These are phyloP conservation scores for Drosophila murphyi DNA, from an alignment of 1,140 invertebrate genomes.

Conservation along the genomic window DNA sequence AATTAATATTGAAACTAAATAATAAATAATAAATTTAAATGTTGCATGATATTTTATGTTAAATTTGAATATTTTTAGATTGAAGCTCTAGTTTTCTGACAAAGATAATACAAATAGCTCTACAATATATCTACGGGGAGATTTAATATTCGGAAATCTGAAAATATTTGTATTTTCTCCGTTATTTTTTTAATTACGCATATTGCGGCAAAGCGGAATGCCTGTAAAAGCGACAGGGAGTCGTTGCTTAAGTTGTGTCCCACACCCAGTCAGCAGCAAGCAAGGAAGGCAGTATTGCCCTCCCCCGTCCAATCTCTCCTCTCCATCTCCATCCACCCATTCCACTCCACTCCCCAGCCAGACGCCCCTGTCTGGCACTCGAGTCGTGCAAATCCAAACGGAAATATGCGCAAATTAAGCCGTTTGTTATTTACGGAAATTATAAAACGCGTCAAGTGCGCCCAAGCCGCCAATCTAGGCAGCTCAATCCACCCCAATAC, in stretches of 20 bases:
- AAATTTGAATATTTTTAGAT: too few relatives aligned
- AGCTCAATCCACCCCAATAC: not conserved
- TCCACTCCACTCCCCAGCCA: not conserved
- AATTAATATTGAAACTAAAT: too few relatives aligned
- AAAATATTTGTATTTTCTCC: not conserved
- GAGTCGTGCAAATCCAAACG: slow-evolving; percentile 80
- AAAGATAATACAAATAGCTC: too few relatives aligned
- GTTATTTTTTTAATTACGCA: slow-evolving; percentile 37
- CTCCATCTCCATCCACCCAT: not conserved
- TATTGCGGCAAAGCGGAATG: slow-evolving; percentile 31
- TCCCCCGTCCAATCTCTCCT: not conserved
- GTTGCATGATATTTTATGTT: too few relatives aligned
- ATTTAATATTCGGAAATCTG: not conserved
- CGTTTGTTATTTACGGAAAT: slow-evolving; percentile 81
- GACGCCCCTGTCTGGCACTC: slow-evolving; percentile 46
- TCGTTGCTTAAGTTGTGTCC: slow-evolving; percentile 5
- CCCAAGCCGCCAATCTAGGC: slow-evolving; percentile 53
- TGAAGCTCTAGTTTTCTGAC: too few relatives aligned
- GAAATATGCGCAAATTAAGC: slow-evolving; percentile 82
- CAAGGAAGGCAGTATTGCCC: slow-evolving; percentile 9
- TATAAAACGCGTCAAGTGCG: slow-evolving; percentile 81
- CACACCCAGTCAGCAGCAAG: not conserved
- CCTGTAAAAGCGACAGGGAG: not conserved
- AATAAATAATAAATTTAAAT: too few relatives aligned
- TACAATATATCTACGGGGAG: too few relatives aligned